Base-by-base conservation (phyloP, 92 coral and sea anemone genomes). In the Epizoanthus scotinus region DNA sequence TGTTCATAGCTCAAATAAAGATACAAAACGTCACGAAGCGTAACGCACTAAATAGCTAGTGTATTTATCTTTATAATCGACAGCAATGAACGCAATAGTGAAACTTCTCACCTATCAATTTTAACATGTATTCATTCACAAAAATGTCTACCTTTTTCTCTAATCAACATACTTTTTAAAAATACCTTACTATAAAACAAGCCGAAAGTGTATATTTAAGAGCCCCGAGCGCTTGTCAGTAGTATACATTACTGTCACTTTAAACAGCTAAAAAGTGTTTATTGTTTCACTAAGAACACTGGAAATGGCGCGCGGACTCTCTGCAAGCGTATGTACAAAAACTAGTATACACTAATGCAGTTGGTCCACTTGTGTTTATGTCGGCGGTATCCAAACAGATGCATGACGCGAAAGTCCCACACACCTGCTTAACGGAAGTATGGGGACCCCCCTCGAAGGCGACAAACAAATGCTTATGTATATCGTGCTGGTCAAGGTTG, bases 391-490 rank as follows among this genome's bases (percentile, higher is more conserved):
- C 68, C 88, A 77, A 85, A 85, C 86, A 65, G 79, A 78, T 83
- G 94, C 85, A 86, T 81, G 84, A 70, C 90, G 74, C 86, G 63
- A 50, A 31, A 44, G 70, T 58, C 54, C 7, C 75, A 78, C 70
- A 85, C 97, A 92, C 91, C 93, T 90, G 91, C 85, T 83, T 73
- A 58, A 80, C 77, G 87, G 89, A 84, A 84, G 73, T 71, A 71
- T 64, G 49, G 17, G 44, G 38, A 38, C 84, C 93, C 97, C 97
- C 97, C 94, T 71, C 79, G 71, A 90, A 56, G 52, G 88, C 84
- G 71, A 62, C 90, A 88, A 90, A 87, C 90, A 92, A 85, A 75
- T 67, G 79, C 71, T 78, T 84, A 26, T 70, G 56, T 78, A 85
- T 79, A 53, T 75, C 82, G 84, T 70, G 84, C 68, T 80, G 77